Conservation (phyloP, 2,888 invertebrate species). For the Penaeus monodon region DNA sequence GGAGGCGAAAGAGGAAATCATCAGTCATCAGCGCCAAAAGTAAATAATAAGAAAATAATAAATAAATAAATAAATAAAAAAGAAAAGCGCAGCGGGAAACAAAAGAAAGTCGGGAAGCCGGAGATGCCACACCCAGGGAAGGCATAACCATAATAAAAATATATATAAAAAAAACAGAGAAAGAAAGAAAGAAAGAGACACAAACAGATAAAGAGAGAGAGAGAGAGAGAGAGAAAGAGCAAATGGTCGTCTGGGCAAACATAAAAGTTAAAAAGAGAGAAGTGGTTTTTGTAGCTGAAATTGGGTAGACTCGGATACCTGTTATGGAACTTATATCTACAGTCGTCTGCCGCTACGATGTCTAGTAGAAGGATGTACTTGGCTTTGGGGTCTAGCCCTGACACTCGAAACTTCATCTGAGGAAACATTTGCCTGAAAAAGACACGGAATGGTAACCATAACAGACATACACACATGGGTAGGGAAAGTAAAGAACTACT, state of each 20-base stretch:
- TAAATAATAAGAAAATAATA: conserved; percentile 18
- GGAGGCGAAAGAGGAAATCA: conserved; percentile 11
- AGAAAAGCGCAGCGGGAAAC: conserved; percentile 28
- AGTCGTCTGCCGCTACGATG: conserved; percentile 98
- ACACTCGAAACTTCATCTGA: conserved; percentile 98
- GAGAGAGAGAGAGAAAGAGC: too few species aligned
- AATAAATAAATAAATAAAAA: conserved; percentile 15
- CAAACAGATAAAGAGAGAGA: too few species aligned
- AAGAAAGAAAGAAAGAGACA: too few species aligned
- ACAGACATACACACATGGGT: background rate
- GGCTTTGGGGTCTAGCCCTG: conserved; percentile 97
- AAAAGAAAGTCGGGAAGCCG: conserved; percentile 44
- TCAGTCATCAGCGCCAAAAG: conserved; percentile 29
- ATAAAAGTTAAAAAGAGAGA: too few species aligned
- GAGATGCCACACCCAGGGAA: conserved; percentile 52
- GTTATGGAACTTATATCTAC: conserved; percentile 97
- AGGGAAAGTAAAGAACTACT: background rate
- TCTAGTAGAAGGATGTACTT: conserved; percentile 99
- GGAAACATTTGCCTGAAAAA: conserved; percentile 98
- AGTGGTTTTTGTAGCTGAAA: background rate
- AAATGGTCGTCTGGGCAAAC: too few species aligned
- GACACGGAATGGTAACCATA: too few species aligned
- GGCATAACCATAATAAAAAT: background rate
- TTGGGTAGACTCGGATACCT: conserved; percentile 74
- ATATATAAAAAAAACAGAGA: background rate